Base-by-base conservation (phyloP, 92 coral and sea anemone genomes). In the Palythoa caribaeorum region DNA sequence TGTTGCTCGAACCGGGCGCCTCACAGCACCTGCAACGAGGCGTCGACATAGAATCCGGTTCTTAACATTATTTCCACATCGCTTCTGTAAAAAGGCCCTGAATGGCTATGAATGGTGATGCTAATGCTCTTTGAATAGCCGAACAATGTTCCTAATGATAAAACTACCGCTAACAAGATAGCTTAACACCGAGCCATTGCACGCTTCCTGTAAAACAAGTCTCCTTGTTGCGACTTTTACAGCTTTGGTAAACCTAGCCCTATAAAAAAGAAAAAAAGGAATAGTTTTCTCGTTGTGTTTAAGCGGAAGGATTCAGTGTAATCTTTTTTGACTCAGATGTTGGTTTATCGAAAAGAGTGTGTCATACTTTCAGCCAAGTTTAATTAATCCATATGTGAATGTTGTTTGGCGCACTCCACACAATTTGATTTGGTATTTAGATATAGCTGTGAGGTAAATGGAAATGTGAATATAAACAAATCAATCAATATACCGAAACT, bases 341-440 rank as follows among this genome's bases (percentile, higher is more conserved):
- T 81, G 76, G 86, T 74, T 65, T 66, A 28, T 48, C 20, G 76
- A 69, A 47, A 17, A 65, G 37, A 71, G 21, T 69, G 50, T 44
- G 6, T 69, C 76, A 65, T 36, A 28, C 40, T 79, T 55, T 14
- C 86, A 65, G 86, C 44, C 16, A 17, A 39, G 59, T 89, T 93
- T 93, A 93, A 93, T 93, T 93, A 93, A 91, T 91, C 95, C 40
- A 89, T 80, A 79, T 89, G 57, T 81, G 90, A 85, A 90, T 88
- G 87, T 84, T 90, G 84, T 90, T 87, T 88, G 62, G 88, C 79
- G 20, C 87, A 87, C 84, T 80, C 81, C 72, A 5, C 86, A 84
- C 94, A 93, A 93, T 93, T 91, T 90, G 94, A 93, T 93, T 93
- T 93, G 94, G 88, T 91, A 69, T 86, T 90, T 83, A 91, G 92